A percentile compares a stretch with the other conserved stretches of the same genome.
These are phyloP conservation scores for Rhamnusium bicolor DNA, from an alignment of 2,888 invertebrate genomes.

Conservation along the genomic window DNA sequence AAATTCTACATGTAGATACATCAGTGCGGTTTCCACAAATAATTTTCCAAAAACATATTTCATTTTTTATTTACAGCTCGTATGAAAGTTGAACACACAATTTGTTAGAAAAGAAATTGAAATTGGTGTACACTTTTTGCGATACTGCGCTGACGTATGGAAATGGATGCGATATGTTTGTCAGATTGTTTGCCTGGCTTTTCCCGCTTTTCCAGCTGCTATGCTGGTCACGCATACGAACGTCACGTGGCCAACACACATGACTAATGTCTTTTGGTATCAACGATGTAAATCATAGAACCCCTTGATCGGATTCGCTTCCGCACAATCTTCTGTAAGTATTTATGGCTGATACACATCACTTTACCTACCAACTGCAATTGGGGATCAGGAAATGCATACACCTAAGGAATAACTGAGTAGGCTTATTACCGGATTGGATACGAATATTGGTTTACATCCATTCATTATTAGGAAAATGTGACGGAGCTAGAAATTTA, in stretches of 20 bases:
- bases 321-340: constrained; percentile 37
- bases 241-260: constrained; percentile 55
- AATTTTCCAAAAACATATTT: background rate
- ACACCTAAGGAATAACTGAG: constrained; percentile 28
- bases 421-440: constrained; percentile 15
- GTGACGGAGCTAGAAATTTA: too few relatives aligned
- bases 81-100: constrained; percentile 11
- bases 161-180: constrained; percentile 39
- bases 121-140: constrained; percentile 12
- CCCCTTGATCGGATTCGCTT: constrained; percentile 50
- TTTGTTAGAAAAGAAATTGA: constrained; percentile 24
- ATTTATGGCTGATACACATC: constrained; percentile 36
- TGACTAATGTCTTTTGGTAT: constrained; percentile 57
- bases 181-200: constrained; percentile 29
- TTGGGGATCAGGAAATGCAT: constrained; percentile 21
- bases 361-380: constrained; percentile 29
- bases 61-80: constrained; percentile 7
- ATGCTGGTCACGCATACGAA: constrained; percentile 54
- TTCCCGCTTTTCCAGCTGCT: constrained; percentile 20
- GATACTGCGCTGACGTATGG: constrained; percentile 37
- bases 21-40: background rate
- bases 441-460: constrained; percentile 24
- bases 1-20: background rate
- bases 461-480: background rate
- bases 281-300: constrained; percentile 56